Evolutionary conservation across 2,888 invertebrate genomes (phyloP).

Genomic region (Drosophila picticornis): DNA sequence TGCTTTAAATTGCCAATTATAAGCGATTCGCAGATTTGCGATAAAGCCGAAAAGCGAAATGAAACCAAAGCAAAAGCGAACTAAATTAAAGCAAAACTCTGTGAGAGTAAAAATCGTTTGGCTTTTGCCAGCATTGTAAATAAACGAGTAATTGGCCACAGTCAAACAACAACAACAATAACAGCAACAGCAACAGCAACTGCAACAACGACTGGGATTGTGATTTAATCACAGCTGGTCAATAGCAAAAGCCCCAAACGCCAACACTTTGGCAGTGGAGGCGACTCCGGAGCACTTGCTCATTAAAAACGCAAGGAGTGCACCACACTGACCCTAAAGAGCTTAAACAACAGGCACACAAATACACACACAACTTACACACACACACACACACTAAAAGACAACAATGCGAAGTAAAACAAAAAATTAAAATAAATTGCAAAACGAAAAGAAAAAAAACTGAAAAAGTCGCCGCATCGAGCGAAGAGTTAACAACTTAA

Average conservation of each 20-base stretch:
- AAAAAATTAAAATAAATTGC: slow-evolving; percentile 73
- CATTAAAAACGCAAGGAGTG: slow-evolving; percentile 70
- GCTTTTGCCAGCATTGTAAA: slow-evolving; percentile 63
- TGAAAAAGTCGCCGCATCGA: slow-evolving; percentile 43
- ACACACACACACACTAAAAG: slow-evolving; percentile 18
- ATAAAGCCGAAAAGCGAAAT: slow-evolving; percentile 49
- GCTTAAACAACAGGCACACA: slow-evolving; percentile 49
- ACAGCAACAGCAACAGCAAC: slow-evolving; percentile 12
- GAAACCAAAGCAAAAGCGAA: slow-evolving; percentile 31
- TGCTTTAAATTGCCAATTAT: slow-evolving; percentile 75
- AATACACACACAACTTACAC: slow-evolving; percentile 13
- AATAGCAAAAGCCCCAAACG: slow-evolving; percentile 66
- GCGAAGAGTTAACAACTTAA: slow-evolving; percentile 83
- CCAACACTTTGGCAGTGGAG: slow-evolving; percentile 67
- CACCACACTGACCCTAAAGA: slow-evolving; percentile 76
- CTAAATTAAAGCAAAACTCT: slow-evolving; percentile 51
- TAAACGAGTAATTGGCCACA: slow-evolving; percentile 75
- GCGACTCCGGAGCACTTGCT: slow-evolving; percentile 62
- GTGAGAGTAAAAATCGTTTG: slow-evolving; percentile 41
- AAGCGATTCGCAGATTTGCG: slow-evolving; percentile 63
- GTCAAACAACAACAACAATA: slow-evolving; percentile 32
- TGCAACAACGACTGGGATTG: slow-evolving; percentile 37
- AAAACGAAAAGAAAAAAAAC: slow-evolving; percentile 47
- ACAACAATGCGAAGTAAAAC: slow-evolving; percentile 51
- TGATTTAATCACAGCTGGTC: slow-evolving; percentile 71